Percentiles rank a stretch among this genome's conserved stretches.
These are phyloP conservation scores for Tipula helvola DNA, from an alignment of 2,888 invertebrate genomes.

Conservation along the genomic window DNA sequence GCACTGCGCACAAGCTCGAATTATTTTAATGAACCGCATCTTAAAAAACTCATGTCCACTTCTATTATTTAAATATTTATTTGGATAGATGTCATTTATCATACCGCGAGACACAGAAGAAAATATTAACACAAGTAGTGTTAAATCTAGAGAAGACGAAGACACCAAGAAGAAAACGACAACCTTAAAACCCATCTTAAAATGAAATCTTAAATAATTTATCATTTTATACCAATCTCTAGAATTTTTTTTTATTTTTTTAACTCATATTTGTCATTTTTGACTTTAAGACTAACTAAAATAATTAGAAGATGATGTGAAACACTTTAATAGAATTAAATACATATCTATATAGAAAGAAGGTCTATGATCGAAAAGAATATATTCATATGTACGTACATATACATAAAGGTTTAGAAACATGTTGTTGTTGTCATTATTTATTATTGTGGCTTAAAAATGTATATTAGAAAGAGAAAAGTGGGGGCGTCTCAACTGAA, in stretches of 20 bases:
- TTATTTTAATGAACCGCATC: constrained; percentile 4
- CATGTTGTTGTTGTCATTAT: neutral
- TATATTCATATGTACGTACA: neutral
- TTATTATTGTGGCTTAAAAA: neutral
- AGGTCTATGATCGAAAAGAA: neutral
- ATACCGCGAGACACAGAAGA: neutral
- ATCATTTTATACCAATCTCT: neutral
- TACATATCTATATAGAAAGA: neutral
- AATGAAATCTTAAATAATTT: neutral
- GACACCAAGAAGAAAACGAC: neutral
- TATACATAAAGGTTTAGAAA: neutral
- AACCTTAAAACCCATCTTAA: neutral
- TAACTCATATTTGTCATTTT: neutral
- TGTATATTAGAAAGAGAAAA: neutral
- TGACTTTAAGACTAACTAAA: neutral
- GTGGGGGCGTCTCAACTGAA: neutral
- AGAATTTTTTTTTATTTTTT: neutral
- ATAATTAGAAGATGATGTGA: constrained; percentile 4
- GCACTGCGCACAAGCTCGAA: neutral
- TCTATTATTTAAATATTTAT: neutral
- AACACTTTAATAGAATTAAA: constrained; percentile 4
- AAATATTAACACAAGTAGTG: neutral
- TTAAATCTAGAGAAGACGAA: neutral
- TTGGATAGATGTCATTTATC: neutral
- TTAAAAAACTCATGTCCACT: neutral